Conservation (phyloP, 2,113 vertebrate genomes). For the Chitala chitala region DNA sequence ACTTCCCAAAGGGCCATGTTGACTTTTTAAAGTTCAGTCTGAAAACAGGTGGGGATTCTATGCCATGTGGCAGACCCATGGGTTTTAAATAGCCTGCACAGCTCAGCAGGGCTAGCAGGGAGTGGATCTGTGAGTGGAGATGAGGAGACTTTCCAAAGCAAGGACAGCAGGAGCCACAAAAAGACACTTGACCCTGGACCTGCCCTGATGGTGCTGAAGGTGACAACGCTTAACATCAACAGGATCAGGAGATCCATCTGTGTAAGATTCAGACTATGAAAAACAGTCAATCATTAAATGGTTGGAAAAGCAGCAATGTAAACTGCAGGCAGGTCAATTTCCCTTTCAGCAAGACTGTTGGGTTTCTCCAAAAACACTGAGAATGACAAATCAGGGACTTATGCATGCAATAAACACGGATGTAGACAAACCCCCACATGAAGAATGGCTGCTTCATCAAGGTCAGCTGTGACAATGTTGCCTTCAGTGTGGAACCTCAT, state of each 20-base stretch:
- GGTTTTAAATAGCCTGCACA: constrained; percentile 20
- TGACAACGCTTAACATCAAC: no score
- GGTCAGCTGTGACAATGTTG: neutral
- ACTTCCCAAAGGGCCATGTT: neutral
- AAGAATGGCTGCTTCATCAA: no score
- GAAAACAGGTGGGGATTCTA: constrained; percentile 19
- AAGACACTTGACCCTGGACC: neutral
- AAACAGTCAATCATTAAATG: no score
- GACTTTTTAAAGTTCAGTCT: neutral
- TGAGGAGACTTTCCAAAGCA: neutral
- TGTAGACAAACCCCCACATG: no score
- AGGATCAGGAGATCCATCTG: no score
- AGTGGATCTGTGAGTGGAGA: neutral
- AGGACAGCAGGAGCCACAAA: neutral
- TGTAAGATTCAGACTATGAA: no score
- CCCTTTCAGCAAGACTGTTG: no score
- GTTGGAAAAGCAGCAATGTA: no score
- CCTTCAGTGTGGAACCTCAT: neutral
- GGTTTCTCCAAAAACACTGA: no score
- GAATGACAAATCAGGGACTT: no score
- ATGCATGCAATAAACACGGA: no score
- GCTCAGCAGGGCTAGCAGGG: neutral
- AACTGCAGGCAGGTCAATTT: no score
- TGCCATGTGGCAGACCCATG: neutral
- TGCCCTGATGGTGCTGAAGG: neutral